phyloP scores from a whole-genome alignment of 2,797 vertebrate species.

The Clarias fuscus region DNA sequence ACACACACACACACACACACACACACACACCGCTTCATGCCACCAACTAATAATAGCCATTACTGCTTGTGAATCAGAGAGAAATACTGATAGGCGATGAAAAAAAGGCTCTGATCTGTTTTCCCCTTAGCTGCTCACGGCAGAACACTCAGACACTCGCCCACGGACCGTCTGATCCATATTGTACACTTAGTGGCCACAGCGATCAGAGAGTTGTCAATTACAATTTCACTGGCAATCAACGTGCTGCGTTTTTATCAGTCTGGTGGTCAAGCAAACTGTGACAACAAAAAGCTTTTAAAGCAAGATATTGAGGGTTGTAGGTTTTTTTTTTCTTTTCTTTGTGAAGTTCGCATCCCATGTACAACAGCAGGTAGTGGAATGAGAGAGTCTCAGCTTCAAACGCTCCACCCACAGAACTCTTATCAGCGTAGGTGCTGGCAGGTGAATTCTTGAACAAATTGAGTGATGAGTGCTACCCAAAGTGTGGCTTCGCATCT shows the following conservation, averaged over 20 bases:
- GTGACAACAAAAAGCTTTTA: background rate
- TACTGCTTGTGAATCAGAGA: constrained; percentile 16
- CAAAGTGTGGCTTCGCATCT: background rate
- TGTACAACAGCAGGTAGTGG: background rate
- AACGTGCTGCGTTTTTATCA: background rate
- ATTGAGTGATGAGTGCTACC: background rate
- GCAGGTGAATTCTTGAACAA: background rate
- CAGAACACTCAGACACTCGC: constrained; percentile 6
- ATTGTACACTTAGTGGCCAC: background rate
- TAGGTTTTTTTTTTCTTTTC: background rate
- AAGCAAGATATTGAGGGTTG: background rate
- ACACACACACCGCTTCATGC: background rate
- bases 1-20: background rate
- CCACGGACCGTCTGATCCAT: background rate
- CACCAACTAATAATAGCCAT: constrained; percentile 15
- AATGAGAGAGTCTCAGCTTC: background rate
- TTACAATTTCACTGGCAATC: background rate
- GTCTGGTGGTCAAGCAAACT: background rate
- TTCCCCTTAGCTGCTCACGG: constrained; percentile 2
- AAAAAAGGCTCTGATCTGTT: background rate
- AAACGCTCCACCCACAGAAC: background rate
- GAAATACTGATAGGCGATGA: background rate
- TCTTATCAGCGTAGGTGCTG: background rate
- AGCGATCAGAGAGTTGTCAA: background rate
- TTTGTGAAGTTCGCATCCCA: background rate